Base-by-base conservation (phyloP, 2,888 invertebrate genomes). In the Ischnura elegans region DNA sequence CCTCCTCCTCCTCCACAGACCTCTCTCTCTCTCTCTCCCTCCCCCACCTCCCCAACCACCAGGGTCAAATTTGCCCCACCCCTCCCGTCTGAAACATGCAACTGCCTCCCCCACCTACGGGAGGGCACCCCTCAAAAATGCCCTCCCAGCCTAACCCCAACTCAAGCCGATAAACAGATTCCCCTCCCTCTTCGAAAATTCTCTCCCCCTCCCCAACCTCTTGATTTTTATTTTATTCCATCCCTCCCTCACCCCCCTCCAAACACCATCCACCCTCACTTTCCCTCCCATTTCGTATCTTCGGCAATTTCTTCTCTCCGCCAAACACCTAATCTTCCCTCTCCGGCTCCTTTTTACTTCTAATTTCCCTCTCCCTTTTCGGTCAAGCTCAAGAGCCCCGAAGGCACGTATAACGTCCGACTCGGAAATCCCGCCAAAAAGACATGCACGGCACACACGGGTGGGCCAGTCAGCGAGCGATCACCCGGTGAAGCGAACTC, bases 331-430 rank as follows among this genome's bases (percentile, higher is more conserved):
- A 29, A 10, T 76, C 61, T 6, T n/a, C n/a, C 76, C 76, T 36
- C 29, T 66, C 29, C 29, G 29, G 29, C 8, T 25, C 36, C 29
- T n/a, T n/a, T 76, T 76, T 0, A 29, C 36, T 8, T 76, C 25
- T 36, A 10, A 29, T 76, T 10, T 0, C 13, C 36, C 76, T 13
- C 36, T 76, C 76, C 29, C 13, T 8, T 36, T 36, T 36, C 29
- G 76, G 25, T 36, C 29, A 76, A 76, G 76, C 76, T 36, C 36
- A 10, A 10, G 76, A 36, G 8, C n/a, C 76, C 76, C 36, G 61
- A 36, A 90, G 90, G 90, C 66, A 61, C 90, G 43, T 61, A 61
- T 55, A 61, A 45, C 90, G 61, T 90, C 61, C 90, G 25, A 45
- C 90, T 43, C 66, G 66, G 36, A 90, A 61, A 45, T 42, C 90